Conservation (phyloP, 2,797 vertebrate species). For the Karalla daura region DNA sequence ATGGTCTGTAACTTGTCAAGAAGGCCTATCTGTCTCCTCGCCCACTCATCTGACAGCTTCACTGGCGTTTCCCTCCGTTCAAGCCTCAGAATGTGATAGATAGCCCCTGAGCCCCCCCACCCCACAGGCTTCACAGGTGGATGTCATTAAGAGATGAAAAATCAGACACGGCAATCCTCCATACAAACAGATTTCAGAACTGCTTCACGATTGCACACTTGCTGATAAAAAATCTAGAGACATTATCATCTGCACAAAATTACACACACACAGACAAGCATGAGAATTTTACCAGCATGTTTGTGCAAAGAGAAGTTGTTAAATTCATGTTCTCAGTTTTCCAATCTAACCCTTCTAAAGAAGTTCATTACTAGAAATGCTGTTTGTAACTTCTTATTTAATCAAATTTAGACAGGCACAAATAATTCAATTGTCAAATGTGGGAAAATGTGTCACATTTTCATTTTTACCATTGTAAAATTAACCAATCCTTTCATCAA, state of each 20-base stretch:
- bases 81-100: conserved; percentile 74
- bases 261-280: fast-evolving
- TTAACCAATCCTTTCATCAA: too few species aligned
- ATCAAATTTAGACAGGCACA: not conserved
- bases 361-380: not conserved
- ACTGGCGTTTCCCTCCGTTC: conserved; percentile 21
- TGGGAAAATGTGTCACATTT: too few species aligned
- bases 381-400: not conserved
- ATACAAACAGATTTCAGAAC: conserved; percentile 58
- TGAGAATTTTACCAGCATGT: too few species aligned
- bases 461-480: too few species aligned
- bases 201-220: not conserved
- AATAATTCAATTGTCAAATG: not conserved
- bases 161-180: conserved; percentile 46
- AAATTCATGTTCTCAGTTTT: too few species aligned
- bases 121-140: conserved; percentile 75
- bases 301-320: too few species aligned
- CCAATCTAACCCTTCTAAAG: not conserved
- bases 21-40: conserved; percentile 72
- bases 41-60: conserved; percentile 71
- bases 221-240: not conserved
- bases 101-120: conserved; percentile 50
- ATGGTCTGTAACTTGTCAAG: conserved; percentile 79
- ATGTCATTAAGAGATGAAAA: conserved; percentile 75
- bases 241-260: not conserved